phyloP scores from a whole-genome alignment of 2,888 invertebrate species.

The Rhogogaster chlorosoma region DNA sequence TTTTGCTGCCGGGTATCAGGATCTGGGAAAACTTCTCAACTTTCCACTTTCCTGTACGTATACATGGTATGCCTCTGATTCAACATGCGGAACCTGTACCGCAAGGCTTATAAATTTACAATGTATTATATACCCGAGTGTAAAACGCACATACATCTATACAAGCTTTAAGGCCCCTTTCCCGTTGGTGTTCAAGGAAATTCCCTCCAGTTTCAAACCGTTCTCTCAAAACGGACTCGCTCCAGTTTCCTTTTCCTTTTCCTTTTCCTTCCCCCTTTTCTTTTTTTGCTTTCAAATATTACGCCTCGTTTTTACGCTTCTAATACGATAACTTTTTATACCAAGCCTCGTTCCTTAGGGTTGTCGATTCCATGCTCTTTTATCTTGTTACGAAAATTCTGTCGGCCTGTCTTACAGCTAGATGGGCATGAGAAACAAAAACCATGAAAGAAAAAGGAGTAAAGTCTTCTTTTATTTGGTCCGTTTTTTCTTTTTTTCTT shows the following conservation, averaged over 20 bases:
- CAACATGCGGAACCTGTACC: slow-evolving; percentile 17
- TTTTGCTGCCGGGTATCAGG: background rate
- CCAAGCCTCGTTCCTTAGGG: background rate
- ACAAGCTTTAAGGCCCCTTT: background rate
- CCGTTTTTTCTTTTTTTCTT: background rate
- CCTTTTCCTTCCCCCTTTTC: background rate
- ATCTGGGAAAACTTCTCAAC: slow-evolving; percentile 34
- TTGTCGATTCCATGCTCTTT: background rate
- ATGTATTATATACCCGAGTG: background rate
- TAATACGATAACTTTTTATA: slow-evolving; percentile 23
- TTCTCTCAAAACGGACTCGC: background rate
- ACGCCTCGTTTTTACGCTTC: background rate
- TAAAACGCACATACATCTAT: slow-evolving; percentile 4
- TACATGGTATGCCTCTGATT: slow-evolving; percentile 3
- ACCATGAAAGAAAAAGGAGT: background rate
- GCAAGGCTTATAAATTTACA: slow-evolving; percentile 33
- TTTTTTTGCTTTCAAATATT: slow-evolving; percentile 12
- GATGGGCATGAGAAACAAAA: background rate
- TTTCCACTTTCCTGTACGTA: background rate
- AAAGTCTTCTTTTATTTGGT: background rate
- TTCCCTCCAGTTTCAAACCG: background rate
- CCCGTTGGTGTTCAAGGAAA: slow-evolving; percentile 2
- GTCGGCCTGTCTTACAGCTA: background rate
- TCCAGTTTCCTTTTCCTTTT: background rate
- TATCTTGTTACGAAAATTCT: background rate